Evolutionary conservation across 2,113 vertebrate genomes (phyloP), one percentile per base, ranked within the genome.

Genomic region (Oxyruncus cristatus): DNA sequence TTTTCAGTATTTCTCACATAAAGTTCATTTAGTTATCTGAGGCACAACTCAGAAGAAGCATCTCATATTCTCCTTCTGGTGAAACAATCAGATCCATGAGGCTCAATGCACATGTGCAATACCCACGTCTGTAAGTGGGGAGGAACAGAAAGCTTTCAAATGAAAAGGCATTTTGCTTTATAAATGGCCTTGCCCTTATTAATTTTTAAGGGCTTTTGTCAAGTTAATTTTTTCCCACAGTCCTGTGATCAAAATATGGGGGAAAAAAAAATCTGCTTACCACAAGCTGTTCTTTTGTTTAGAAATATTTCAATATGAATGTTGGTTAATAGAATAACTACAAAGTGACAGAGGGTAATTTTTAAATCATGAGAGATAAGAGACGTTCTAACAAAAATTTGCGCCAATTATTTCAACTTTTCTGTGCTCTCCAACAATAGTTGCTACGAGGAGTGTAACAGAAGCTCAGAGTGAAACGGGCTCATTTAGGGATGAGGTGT

Each of bases 41-140:
- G 37, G 28, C 24, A 81, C 23, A 53, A 22, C 73, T 88, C 14
- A 2, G 42, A 87, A 73, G 59, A 1, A 59, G 16, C 12, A 35
- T 27, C 50, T 53, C 33, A 70, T 26, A 5, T 42, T 83, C 58
- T 88, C 46, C 22, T 63, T 87, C 8, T 50, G 33, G 18, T 46
- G 47, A 65, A 71, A 90, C 68, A 77, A 33, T 35, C 2, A 1
- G 33, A 67, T 18, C 42, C 32, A 39, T 1, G 4, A 37, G 82
- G 58, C 39, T 32, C 32, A 27, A 3, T 22, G 26, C 10, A 46
- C 39, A 30, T 0, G 0, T 24, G 66, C 3, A 7, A 67, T 71
- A 14, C 13, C 17, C 49, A 23, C 8, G 2, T 27, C 56, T 86
- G 17, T 30, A 70, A 91, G 42, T 10, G 16, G 22, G 47, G 24